Percentiles rank a stretch among this genome's conserved stretches.
Evolutionary conservation across 2,113 vertebrate species (phyloP).

Genomic region (Spea multiplicata): DNA sequence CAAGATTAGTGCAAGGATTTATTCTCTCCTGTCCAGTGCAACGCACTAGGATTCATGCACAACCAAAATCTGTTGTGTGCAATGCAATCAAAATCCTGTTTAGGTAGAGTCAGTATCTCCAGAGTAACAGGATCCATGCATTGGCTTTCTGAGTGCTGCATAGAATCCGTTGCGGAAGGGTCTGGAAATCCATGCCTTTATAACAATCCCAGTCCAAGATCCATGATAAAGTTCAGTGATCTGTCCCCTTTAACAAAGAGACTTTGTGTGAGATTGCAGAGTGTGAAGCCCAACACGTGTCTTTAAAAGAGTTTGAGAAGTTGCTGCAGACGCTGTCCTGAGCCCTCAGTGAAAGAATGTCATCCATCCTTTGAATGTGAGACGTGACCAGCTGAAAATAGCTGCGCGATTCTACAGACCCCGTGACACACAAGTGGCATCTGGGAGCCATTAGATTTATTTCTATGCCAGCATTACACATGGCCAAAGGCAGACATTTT

Average conservation of each 20-base stretch:
- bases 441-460: too few relatives aligned
- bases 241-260: not conserved
- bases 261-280: not conserved
- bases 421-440: slow-evolving; percentile 12
- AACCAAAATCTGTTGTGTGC: not conserved
- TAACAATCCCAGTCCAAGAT: not conserved
- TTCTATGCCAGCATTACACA: too few relatives aligned
- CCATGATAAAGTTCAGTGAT: not conserved
- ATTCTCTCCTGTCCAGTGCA: not conserved
- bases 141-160: not conserved
- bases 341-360: slow-evolving; percentile 30
- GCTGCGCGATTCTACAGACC: slow-evolving; percentile 15
- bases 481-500: too few relatives aligned
- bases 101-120: not conserved
- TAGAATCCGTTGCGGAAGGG: not conserved
- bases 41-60: not conserved
- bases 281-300: not conserved
- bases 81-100: not conserved
- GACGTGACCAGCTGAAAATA: slow-evolving; percentile 39
- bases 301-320: not conserved
- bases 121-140: not conserved
- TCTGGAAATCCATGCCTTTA: not conserved
- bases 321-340: not conserved
- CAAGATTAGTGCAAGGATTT: not conserved
- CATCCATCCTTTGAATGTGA: slow-evolving; percentile 27